Evolutionary conservation across 2,888 invertebrate genomes (phyloP).

Genomic region (Thelaira solivaga): DNA sequence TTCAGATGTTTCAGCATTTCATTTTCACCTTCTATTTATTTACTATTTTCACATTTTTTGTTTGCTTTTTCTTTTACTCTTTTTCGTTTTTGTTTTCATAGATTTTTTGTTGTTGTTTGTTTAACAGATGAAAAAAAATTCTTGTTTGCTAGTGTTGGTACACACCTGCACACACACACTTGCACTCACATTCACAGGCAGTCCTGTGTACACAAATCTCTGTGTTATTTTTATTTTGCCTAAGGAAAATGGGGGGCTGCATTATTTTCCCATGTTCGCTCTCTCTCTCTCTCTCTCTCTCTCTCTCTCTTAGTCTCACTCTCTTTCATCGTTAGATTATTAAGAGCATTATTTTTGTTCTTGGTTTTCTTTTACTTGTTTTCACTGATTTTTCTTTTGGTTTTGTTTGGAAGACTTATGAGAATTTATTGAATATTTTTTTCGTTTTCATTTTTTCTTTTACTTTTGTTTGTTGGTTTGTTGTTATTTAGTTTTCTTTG

Average conservation of each 20-base stretch:
- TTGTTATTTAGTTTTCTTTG: constrained; percentile 42
- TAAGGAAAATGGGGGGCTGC: constrained; percentile 38
- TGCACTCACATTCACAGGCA: no score
- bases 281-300: background rate
- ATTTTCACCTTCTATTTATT: constrained; percentile 38
- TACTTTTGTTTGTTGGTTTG: background rate
- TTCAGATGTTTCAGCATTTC: constrained; percentile 25
- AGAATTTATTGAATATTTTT: constrained; percentile 47
- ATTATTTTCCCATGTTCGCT: constrained; percentile 7
- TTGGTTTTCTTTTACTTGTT: constrained; percentile 9
- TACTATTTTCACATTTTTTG: no score
- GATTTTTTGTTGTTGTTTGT: constrained; percentile 28
- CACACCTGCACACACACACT: constrained; percentile 19
- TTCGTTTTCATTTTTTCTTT: constrained; percentile 24
- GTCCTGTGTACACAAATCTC: no score
- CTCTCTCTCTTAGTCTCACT: background rate
- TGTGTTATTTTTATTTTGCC: constrained; percentile 22
- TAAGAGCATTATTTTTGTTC: no score
- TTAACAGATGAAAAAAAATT: constrained; percentile 41
- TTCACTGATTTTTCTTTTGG: background rate
- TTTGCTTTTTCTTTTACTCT: constrained; percentile 10
- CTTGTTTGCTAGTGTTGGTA: constrained; percentile 27
- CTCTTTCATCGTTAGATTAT: no score
- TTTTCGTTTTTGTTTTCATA: constrained; percentile 54
- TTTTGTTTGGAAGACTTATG: constrained; percentile 27